Percentiles rank a stretch among this genome's conserved stretches.
phyloP scores from a whole-genome alignment of 2,888 invertebrate genomes.

The Cosmopolites sordidus region DNA sequence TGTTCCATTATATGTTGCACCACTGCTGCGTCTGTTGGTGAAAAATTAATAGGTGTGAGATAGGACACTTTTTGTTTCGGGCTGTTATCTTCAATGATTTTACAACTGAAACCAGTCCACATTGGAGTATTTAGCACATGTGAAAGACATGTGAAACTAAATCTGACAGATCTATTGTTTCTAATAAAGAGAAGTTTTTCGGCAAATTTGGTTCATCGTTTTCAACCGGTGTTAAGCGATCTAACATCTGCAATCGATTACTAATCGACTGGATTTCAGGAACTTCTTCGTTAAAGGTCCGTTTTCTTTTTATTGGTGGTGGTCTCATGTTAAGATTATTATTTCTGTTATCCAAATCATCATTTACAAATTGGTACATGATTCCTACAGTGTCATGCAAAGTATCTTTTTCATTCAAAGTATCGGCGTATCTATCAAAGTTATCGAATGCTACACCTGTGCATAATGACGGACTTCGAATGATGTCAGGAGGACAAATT shows the following conservation, averaged over 20 bases:
- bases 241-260: conserved; percentile 2
- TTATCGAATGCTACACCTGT: conserved; percentile 31
- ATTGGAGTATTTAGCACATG: conserved; percentile 28
- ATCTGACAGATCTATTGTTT: conserved; percentile 11
- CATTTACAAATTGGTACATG: too few species aligned
- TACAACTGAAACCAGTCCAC: conserved; percentile 38
- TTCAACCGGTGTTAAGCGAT: conserved; percentile 3
- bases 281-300: conserved; percentile 11
- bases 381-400: too few species aligned
- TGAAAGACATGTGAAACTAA: conserved; percentile 11
- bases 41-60: conserved; percentile 37
- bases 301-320: conserved; percentile 8
- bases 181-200: not conserved
- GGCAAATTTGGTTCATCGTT: not conserved
- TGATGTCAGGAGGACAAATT: conserved; percentile 24
- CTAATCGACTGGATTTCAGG: conserved; percentile 9
- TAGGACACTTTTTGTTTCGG: conserved; percentile 33
- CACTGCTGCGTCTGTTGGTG: conserved; percentile 34
- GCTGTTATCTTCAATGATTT: conserved; percentile 28
- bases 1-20: conserved; percentile 33
- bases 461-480: conserved; percentile 7
- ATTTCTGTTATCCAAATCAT: too few species aligned
- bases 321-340: too few species aligned
- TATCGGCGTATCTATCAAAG: conserved; percentile 31
- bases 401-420: too few species aligned